Base-by-base conservation (phyloP, 2,888 invertebrate species). In the Alviniconcha strummeri region DNA sequence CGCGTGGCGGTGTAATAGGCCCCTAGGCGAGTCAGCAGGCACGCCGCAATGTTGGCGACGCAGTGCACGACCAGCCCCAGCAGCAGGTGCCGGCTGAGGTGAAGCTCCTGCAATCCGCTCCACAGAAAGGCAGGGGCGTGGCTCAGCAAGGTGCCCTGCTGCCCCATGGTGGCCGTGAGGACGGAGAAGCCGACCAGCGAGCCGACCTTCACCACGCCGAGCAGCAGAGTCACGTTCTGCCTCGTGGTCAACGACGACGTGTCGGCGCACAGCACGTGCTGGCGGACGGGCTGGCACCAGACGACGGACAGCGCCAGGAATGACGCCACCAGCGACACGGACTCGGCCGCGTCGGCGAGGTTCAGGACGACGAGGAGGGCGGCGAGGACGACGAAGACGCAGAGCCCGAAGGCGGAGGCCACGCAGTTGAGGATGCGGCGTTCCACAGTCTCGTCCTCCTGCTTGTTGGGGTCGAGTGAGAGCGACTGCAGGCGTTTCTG, bases 281-380 rank as follows among this genome's bases (percentile, higher is more conserved):
- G 81, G 15, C 90, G 87, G 19, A 88, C 82, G 5, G 87, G 86
- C 8, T 87, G 83, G 5, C 88, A 86, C 17, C 86, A 82, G n/a
- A 83, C 83, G 13, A 84, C 77, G 54, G 88, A 83, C 9, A 90
- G 78, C 5, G 87, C 84, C n/a, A 88, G 83, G 17, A 88, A 87
- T 19, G 86, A 85, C 57, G 86, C 86, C n/a, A 89, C 84, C 11
- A 89, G 81, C 36, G 87, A 86, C 54, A 89, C 83, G 36, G 86
- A 85, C 64, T 85, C 82, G 36, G 87, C 84, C 54, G 86, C 81
- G 6, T 86, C 84, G 15, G 86, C 75, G 4, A 85, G 64, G 9
- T 84, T 52, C 52, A 84, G 81, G 55, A 86, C 56, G 11, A 84
- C 86, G 57, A 88, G 81, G 36, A 89, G 69, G 19, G 80, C 80